Evolutionary conservation across 2,888 invertebrate genomes (phyloP), one percentile per base, ranked within the genome.

Genomic region (Diadromus collaris): DNA sequence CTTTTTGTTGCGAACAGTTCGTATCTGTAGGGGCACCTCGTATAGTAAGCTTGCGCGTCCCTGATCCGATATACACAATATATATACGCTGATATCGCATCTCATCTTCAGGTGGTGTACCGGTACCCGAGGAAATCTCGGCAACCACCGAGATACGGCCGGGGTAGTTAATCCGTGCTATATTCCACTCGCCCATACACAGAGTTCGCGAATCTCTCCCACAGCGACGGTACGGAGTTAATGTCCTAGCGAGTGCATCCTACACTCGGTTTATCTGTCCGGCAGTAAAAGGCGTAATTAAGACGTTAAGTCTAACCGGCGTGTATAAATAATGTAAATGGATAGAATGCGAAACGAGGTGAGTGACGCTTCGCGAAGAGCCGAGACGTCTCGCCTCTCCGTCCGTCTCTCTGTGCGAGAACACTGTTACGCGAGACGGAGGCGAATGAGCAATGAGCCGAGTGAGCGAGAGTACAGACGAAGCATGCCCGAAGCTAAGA

Each of bases 281-380:
- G 46, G 56, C 71, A 68, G 56, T 73, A 67, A 79, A 80, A 79
- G 63, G 48, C 60, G 68, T 71, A 54, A 79, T 79, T 76, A 73
- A 79, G 76, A 76, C 78, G 60, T 81, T 72, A 70, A 73, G 64
- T 81, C 51, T 38, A 76, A 58, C 69, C 65, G 72, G 68, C 38
- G 38, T 64, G 72, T 76, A 73, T 79, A 79, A 78, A 79, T 81
- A 76, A 81, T 75, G 75, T 58, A 68, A 68, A 72, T n/a, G 69
- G 64, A 79, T 71, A 63, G 63, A 79, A 79, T 73, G 75, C 70
- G 67, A 61, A 70, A 73, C 76, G 71, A 71, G 70, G 54, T 29
- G 41, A 24, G 27, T 63, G 67, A 56, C 44, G 34, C 9, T n/a
- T 54, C n/a, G 27, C 48, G 32, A 46, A 27, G 61, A 81, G 27